Evolutionary conservation across 2,113 vertebrate genomes (phyloP), one percentile per base, ranked within the genome.

Genomic region (Anhinga rufa): DNA sequence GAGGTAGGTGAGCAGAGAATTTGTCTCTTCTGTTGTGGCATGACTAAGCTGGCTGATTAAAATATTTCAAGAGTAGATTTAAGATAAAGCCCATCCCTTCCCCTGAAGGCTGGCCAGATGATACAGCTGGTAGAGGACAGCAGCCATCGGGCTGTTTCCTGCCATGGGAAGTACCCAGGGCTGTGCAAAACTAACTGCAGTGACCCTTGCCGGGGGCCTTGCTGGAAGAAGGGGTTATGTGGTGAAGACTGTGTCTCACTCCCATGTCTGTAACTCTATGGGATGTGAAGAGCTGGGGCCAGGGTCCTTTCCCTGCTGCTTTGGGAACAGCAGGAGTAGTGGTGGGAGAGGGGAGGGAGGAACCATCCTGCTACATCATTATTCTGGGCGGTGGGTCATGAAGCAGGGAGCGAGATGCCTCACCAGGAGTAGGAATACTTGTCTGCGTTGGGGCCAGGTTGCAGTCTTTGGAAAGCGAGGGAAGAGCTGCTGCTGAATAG

Each of bases 241-340:
- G 16, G 14, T n/a, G n/a, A 64, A 57, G 44, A 26, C 29, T 44
- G 29, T 18, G 15, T 60, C 52, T 44, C 28, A 34, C 36, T 18
- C 6, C 32, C 10, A 4, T 0, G 0, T n/a, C 34, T 38, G 20
- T 25, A 48, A 60, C 48, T 6, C 0, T 34, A n/a, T 17, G 40
- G n/a, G 48, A 51, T 72, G 24, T 40, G 75, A 76, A 44, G 75
- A 69, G 49, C 48, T n/a, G 25, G 16, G 31, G 9, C 18, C 6
- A 7, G 49, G 7, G 34, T 62, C 66, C 78, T 87, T 68, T 15
- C 13, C 12, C 36, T 65, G 62, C 26, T 65, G 57, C 17, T 85
- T 68, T 52, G 28, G 49, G 70, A 79, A 52, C 0, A 0, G 36
- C 11, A 58, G 52, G 17, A 79, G 20, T 8, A 80, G 46, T 3